A percentile compares a stretch with the other conserved stretches of the same genome.
phyloP scores from a whole-genome alignment of 2,797 vertebrate genomes.

The Myiotriccus ornatus region DNA sequence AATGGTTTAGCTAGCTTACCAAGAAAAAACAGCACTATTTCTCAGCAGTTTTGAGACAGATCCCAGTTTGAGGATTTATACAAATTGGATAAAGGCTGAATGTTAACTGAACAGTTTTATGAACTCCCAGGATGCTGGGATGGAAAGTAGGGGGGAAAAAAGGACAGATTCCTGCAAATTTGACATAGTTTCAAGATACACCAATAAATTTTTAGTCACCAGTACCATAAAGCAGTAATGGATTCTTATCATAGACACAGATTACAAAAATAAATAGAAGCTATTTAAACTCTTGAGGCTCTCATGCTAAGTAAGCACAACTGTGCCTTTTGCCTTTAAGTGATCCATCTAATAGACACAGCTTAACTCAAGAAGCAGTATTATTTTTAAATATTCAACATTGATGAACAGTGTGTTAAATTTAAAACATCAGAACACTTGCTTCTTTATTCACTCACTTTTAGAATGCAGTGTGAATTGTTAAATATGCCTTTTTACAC shows the following conservation, averaged over 20 bases:
- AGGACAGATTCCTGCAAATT: background rate
- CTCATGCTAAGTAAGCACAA: background rate
- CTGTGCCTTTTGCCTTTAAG: background rate
- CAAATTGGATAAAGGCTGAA: background rate
- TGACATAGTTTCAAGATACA: background rate
- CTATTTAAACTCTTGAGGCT: background rate
- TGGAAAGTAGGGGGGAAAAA: background rate
- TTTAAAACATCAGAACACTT: background rate
- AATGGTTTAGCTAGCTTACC: background rate
- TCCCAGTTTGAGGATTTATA: background rate
- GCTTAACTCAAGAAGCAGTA: background rate
- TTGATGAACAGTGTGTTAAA: background rate
- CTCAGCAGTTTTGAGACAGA: background rate
- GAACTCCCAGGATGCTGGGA: background rate
- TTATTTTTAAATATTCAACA: background rate
- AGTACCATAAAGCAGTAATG: background rate
- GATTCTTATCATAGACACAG: background rate
- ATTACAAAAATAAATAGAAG: constrained; percentile 3
- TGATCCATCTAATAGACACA: background rate
- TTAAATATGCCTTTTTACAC: background rate
- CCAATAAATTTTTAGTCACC: background rate
- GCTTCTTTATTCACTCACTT: background rate
- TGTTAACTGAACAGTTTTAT: background rate
- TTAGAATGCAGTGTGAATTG: background rate
- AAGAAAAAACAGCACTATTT: background rate